These are phyloP conservation scores for Venusia cambrica DNA, from an alignment of 2,888 invertebrate genomes.

Conservation along the genomic window DNA sequence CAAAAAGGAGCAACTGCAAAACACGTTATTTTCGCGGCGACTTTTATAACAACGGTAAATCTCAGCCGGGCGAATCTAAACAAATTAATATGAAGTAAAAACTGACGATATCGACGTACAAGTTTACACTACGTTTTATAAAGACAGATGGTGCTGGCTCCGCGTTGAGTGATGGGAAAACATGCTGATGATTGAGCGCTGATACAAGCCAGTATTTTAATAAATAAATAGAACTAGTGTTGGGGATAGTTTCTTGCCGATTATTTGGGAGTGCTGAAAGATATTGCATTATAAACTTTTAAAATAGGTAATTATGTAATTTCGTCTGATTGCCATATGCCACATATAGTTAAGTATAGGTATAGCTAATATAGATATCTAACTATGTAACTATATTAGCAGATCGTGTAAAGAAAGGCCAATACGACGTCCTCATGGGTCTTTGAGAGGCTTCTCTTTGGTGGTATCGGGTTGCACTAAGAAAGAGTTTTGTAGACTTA, in stretches of 20 bases:
- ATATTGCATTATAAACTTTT: constrained; percentile 23
- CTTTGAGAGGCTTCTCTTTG: too few species aligned
- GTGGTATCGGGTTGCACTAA: too few species aligned
- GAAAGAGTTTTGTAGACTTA: too few species aligned
- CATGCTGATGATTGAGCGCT: constrained; percentile 69
- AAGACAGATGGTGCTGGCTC: constrained; percentile 69
- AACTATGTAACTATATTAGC: too few species aligned
- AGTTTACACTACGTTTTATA: constrained; percentile 70
- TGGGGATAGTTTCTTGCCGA: constrained; percentile 32
- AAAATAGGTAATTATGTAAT: too few species aligned
- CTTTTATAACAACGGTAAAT: constrained; percentile 65
- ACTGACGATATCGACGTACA: constrained; percentile 59
- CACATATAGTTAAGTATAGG: too few species aligned
- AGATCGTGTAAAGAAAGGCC: too few species aligned
- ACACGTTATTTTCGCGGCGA: constrained; percentile 28
- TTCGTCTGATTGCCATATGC: too few species aligned
- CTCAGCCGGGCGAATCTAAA: constrained; percentile 51
- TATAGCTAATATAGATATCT: too few species aligned
- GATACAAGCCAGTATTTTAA: constrained; percentile 72
- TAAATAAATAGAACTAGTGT: constrained; percentile 66
- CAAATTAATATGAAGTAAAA: constrained; percentile 70
- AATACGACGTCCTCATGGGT: too few species aligned
- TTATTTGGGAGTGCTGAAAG: too few species aligned
- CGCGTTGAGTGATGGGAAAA: constrained; percentile 67
- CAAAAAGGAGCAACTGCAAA: constrained; percentile 22